Percentiles rank a stretch among this genome's conserved stretches.
Conservation (phyloP, 2,888 invertebrate species). For the Drosophila merina region DNA sequence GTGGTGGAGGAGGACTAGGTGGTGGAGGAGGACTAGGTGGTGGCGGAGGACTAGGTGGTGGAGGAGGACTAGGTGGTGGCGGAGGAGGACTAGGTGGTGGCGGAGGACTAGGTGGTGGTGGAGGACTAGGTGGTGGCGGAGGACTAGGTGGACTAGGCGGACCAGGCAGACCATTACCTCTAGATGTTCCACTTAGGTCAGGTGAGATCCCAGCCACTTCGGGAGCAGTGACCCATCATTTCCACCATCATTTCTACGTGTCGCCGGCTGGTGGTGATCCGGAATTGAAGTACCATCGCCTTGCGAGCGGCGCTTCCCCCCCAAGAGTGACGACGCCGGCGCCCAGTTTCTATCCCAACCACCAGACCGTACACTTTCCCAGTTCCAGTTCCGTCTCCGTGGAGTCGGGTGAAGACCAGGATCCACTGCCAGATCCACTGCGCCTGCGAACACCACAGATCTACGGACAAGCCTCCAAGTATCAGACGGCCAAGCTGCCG, state of each 20-base stretch:
- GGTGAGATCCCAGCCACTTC: slow-evolving; percentile 1
- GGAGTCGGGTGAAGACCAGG: slow-evolving; percentile 54
- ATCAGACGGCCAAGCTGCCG: slow-evolving; percentile 58
- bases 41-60: neutral
- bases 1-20: slow-evolving; percentile 51
- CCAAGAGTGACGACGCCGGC: slow-evolving; percentile 19
- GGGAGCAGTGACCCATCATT: slow-evolving; percentile 80
- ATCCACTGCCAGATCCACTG: slow-evolving; percentile 38
- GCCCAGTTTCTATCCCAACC: slow-evolving; percentile 5
- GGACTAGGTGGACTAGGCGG: slow-evolving; percentile 53
- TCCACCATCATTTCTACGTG: slow-evolving; percentile 84
- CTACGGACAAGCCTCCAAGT: slow-evolving; percentile 52
- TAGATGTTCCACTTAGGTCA: neutral
- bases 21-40: too few species aligned
- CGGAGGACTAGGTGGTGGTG: slow-evolving; percentile 53
- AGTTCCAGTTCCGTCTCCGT: slow-evolving; percentile 44
- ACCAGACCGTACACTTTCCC: slow-evolving; percentile 44
- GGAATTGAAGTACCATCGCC: slow-evolving; percentile 36
- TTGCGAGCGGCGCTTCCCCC: slow-evolving; percentile 10
- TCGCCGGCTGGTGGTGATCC: slow-evolving; percentile 45
- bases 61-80: slow-evolving; percentile 57
- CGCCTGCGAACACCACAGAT: slow-evolving; percentile 63
- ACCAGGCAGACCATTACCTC: neutral
- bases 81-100: neutral
- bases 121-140: neutral